phyloP scores from a whole-genome alignment of 2,113 vertebrate species.

The Datnioides undecimradiatus region DNA sequence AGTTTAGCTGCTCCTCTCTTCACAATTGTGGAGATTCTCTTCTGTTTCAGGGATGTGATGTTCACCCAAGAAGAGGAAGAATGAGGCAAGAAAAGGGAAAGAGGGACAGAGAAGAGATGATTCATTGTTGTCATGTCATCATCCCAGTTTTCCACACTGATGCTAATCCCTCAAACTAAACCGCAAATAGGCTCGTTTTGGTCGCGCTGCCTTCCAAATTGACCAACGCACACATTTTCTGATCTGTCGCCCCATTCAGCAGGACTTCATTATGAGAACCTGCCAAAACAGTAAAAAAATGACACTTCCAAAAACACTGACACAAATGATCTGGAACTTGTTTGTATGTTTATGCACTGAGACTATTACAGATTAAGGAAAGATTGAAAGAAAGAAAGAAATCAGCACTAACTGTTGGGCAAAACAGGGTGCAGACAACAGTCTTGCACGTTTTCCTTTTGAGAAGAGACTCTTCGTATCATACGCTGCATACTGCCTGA shows the following conservation, averaged over 20 bases:
- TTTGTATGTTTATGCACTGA: not conserved
- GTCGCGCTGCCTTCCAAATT: not conserved
- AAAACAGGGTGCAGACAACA: not conserved
- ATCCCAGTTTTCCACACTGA: too few species aligned
- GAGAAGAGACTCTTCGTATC: not conserved
- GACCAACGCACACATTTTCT: not conserved
- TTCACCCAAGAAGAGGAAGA: not conserved
- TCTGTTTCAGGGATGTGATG: conserved; percentile 5
- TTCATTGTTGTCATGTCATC: not conserved
- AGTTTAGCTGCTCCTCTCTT: not conserved
- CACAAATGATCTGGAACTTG: too few species aligned
- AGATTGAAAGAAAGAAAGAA: not conserved
- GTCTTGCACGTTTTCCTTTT: not conserved
- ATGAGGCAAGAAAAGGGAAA: not conserved
- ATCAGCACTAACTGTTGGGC: not conserved
- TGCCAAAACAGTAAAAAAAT: not conserved
- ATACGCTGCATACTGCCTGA: not conserved
- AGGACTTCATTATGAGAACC: not conserved
- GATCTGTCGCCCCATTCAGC: not conserved
- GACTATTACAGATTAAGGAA: too few species aligned
- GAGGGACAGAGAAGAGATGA: not conserved
- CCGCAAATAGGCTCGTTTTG: not conserved
- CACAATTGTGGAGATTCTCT: not conserved
- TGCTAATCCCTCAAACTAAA: not conserved
- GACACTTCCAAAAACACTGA: not conserved